A percentile compares a stretch with the other conserved stretches of the same genome.
These are phyloP conservation scores for Varanus salvator DNA, from an alignment of 2,113 vertebrate species.

Conservation along the genomic window DNA sequence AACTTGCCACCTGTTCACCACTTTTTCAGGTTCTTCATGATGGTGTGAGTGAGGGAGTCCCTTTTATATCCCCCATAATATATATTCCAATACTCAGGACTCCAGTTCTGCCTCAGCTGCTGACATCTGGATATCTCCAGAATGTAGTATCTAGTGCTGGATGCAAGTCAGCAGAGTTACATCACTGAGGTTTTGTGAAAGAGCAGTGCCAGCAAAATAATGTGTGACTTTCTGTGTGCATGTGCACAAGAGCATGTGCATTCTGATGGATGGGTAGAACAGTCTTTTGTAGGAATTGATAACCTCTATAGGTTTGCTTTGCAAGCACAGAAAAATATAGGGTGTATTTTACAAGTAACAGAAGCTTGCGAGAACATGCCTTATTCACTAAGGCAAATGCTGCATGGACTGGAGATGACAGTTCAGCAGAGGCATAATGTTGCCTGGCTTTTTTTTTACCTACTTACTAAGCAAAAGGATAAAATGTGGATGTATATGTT, in stretches of 20 bases:
- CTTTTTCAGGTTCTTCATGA: not conserved
- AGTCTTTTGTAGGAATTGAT: not conserved
- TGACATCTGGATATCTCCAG: too few relatives aligned
- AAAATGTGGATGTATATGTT: too few relatives aligned
- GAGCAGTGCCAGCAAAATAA: too few relatives aligned
- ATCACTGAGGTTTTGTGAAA: too few relatives aligned
- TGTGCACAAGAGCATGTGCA: not conserved
- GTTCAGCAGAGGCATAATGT: too few relatives aligned
- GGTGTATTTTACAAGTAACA: not conserved
- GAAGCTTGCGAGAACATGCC: not conserved
- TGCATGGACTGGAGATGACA: not conserved
- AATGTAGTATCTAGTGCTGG: too few relatives aligned
- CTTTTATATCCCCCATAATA: too few relatives aligned
- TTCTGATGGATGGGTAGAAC: not conserved
- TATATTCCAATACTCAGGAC: too few relatives aligned
- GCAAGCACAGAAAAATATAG: not conserved
- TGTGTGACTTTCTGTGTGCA: not conserved
- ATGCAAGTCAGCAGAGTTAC: too few relatives aligned
- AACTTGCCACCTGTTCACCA: not conserved
- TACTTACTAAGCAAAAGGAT: not conserved
- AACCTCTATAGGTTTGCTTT: not conserved
- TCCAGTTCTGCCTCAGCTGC: too few relatives aligned
- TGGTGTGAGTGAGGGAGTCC: not conserved
- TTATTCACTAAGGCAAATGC: not conserved
- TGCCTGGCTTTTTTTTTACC: not conserved